These are phyloP conservation scores for Meles meles DNA, from an alignment of 2,113 vertebrate species.

Conservation along the genomic window DNA sequence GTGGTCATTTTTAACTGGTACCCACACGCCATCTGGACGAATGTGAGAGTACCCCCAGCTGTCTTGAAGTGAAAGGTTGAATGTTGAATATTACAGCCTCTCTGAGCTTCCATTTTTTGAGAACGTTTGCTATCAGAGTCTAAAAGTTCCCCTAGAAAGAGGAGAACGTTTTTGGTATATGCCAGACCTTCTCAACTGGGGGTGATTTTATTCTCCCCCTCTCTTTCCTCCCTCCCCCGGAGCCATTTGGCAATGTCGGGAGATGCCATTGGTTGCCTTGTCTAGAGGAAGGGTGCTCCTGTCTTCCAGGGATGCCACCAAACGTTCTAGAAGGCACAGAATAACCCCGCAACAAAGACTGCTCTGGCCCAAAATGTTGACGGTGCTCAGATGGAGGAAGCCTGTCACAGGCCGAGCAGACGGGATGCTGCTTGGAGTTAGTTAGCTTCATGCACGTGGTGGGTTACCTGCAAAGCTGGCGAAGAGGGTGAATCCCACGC, in stretches of 20 bases:
- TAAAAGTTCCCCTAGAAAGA: neutral
- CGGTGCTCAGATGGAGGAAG: neutral
- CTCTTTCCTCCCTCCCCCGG: fast-evolving
- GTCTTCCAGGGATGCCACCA: neutral
- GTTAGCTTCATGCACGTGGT: fast-evolving
- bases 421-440: neutral
- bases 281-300: neutral
- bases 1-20: neutral
- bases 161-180: neutral
- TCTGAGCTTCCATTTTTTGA: neutral
- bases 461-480: neutral
- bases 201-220: neutral
- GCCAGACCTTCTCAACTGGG: neutral
- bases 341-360: neutral
- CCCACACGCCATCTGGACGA: neutral
- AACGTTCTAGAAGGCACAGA: neutral
- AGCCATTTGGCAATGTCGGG: neutral
- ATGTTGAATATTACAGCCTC: neutral
- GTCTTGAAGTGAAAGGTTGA: neutral
- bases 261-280: neutral
- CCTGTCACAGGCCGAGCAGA: fast-evolving
- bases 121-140: neutral
- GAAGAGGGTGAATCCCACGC: fast-evolving
- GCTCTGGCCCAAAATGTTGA: neutral
- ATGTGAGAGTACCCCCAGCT: too few relatives aligned